Evolutionary conservation across 2,797 vertebrate genomes (phyloP).

Genomic region (Enoplosus armatus): DNA sequence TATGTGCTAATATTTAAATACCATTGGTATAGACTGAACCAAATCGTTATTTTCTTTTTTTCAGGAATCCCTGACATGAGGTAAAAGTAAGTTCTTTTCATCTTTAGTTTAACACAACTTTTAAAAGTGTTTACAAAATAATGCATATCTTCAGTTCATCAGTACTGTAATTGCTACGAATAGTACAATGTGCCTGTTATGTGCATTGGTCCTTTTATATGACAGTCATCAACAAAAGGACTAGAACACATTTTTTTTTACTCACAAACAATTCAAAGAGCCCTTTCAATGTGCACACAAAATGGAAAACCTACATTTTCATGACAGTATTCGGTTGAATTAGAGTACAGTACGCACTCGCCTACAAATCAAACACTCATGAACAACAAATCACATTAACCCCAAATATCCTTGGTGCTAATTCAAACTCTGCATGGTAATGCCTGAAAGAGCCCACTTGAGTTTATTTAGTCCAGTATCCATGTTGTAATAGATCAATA

Average conservation of each 20-base stretch:
- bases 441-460: conserved; percentile 57
- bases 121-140: conserved; percentile 87
- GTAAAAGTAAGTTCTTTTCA: conserved; percentile 88
- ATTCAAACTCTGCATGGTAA: conserved; percentile 57
- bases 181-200: conserved; percentile 88
- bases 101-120: conserved; percentile 86
- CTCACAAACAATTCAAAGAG: conserved; percentile 88
- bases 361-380: conserved; percentile 77
- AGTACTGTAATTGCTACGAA: conserved; percentile 89
- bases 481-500: conserved; percentile 20
- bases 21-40: conserved; percentile 86
- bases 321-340: conserved; percentile 85
- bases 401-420: conserved; percentile 52
- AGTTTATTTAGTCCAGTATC: conserved; percentile 45
- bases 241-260: conserved; percentile 78
- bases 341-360: conserved; percentile 79
- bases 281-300: conserved; percentile 90
- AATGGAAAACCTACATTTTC: conserved; percentile 86
- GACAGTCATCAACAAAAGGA: conserved; percentile 83
- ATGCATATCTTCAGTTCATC: conserved; percentile 90
- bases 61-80: conserved; percentile 90
- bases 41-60: conserved; percentile 80
- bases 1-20: conserved; percentile 90
- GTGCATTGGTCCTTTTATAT: conserved; percentile 86
- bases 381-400: conserved; percentile 68